Evolutionary conservation across 2,113 vertebrate species (phyloP).

Genomic region (Gasterosteus aculeatus): DNA sequence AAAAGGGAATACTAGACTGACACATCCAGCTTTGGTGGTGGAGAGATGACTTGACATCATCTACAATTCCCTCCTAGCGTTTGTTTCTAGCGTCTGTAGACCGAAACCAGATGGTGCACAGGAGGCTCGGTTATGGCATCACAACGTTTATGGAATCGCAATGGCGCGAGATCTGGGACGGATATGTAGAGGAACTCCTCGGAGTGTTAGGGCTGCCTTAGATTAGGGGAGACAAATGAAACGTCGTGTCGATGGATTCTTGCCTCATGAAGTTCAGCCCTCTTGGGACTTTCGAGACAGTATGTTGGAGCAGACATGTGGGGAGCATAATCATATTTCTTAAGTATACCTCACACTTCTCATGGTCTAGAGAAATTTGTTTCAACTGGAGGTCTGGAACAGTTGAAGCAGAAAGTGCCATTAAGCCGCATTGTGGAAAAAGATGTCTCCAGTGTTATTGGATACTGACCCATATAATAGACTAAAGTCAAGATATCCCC

Average conservation of each 20-base stretch:
- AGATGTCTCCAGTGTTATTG: not conserved
- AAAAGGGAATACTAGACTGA: slow-evolving; percentile 29
- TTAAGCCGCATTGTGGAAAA: not conserved
- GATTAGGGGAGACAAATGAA: not conserved
- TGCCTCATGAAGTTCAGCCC: slow-evolving; percentile 22
- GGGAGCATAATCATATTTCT: slow-evolving; percentile 11
- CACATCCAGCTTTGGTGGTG: slow-evolving; percentile 52
- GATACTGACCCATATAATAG: not conserved
- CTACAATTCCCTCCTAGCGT: slow-evolving; percentile 54
- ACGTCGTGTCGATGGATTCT: not conserved
- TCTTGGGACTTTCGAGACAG: slow-evolving; percentile 30
- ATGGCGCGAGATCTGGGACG: slow-evolving; percentile 53
- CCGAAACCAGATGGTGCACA: slow-evolving; percentile 72
- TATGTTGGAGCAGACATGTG: slow-evolving; percentile 2
- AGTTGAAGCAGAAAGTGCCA: not conserved
- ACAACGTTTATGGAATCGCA: slow-evolving; percentile 50
- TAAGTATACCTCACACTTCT: not conserved
- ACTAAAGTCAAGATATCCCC: not conserved
- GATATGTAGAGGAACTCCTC: slow-evolving; percentile 37
- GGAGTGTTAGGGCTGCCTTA: not conserved
- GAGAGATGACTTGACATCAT: slow-evolving; percentile 69
- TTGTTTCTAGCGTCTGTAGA: slow-evolving; percentile 54
- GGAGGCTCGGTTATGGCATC: slow-evolving; percentile 48
- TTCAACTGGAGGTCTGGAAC: not conserved
- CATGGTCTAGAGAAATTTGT: slow-evolving; percentile 15